phyloP scores from a whole-genome alignment of 2,888 invertebrate genomes.

The Branchellion lobata region DNA sequence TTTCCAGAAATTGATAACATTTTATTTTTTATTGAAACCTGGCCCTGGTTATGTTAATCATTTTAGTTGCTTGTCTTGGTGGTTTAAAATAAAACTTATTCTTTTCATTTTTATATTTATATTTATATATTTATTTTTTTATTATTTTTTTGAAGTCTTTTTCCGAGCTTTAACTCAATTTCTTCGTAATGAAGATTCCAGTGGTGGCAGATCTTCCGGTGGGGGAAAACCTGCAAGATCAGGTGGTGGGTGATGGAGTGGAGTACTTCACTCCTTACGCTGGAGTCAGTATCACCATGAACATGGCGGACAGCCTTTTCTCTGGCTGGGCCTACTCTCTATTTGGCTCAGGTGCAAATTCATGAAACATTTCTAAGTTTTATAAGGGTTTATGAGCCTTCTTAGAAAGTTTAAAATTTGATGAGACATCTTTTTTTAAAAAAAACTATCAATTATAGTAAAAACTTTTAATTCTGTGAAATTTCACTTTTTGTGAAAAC shows the following conservation, averaged over 20 bases:
- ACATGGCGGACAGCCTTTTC: constrained; percentile 54
- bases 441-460: not conserved
- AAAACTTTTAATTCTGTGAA: not conserved
- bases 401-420: not conserved
- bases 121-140: too few relatives aligned
- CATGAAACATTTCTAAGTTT: not conserved
- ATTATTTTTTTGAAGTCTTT: not conserved
- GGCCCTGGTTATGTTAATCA: too few relatives aligned
- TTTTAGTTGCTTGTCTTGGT: not conserved
- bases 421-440: not conserved
- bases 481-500: not conserved
- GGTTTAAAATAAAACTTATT: not conserved
- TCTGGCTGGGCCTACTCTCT: constrained; percentile 52
- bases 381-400: not conserved
- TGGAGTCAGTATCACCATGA: constrained; percentile 53
- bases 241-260: constrained; percentile 55
- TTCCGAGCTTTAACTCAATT: not conserved
- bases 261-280: constrained; percentile 53
- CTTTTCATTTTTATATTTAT: too few relatives aligned
- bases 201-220: constrained; percentile 58
- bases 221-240: constrained; percentile 59
- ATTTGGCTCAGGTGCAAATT: constrained; percentile 51
- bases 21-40: too few relatives aligned
- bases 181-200: constrained; percentile 55
- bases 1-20: too few relatives aligned